These are phyloP conservation scores for Pammene aurita DNA, from an alignment of 2,888 invertebrate genomes.

Conservation along the genomic window DNA sequence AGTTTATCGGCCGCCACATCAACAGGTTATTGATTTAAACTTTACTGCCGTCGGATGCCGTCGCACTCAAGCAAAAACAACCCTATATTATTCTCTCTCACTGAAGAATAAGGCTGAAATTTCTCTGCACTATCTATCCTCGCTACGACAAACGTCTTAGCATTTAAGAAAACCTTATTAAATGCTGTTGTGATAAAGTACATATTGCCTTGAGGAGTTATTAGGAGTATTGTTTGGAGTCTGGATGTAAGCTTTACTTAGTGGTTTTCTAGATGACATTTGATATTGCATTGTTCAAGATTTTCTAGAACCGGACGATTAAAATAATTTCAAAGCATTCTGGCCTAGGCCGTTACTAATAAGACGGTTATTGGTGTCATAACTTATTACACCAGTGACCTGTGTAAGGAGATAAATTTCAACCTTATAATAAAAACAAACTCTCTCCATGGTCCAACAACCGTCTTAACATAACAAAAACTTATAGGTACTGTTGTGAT, in stretches of 20 bases:
- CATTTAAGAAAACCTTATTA: neutral
- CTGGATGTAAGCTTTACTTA: slow-evolving; percentile 35
- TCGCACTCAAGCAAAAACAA: slow-evolving; percentile 5
- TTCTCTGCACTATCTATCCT: neutral
- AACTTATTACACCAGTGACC: no score
- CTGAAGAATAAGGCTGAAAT: slow-evolving; percentile 15
- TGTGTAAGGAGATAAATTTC: no score
- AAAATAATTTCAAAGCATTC: no score
- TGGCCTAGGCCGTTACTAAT: no score
- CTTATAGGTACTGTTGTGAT: slow-evolving; percentile 3
- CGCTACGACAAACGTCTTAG: slow-evolving; percentile 15
- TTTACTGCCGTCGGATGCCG: slow-evolving; percentile 31
- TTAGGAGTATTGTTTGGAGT: slow-evolving; percentile 23
- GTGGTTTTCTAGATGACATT: slow-evolving; percentile 34
- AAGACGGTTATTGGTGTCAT: no score
- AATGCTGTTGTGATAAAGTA: slow-evolving; percentile 12
- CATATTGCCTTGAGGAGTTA: slow-evolving; percentile 6
- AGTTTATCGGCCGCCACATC: slow-evolving; percentile 34
- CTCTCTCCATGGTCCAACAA: no score
- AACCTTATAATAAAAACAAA: no score
- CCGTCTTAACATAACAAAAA: slow-evolving; percentile 2
- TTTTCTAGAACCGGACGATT: slow-evolving; percentile 8
- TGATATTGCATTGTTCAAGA: slow-evolving; percentile 34
- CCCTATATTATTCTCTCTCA: neutral
- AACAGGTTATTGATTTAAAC: slow-evolving; percentile 43